Evolutionary conservation across 92 coral and sea anemone genomes (phyloP), one percentile per base, ranked within the genome.

Genomic region (Isaurus tuberculatus): DNA sequence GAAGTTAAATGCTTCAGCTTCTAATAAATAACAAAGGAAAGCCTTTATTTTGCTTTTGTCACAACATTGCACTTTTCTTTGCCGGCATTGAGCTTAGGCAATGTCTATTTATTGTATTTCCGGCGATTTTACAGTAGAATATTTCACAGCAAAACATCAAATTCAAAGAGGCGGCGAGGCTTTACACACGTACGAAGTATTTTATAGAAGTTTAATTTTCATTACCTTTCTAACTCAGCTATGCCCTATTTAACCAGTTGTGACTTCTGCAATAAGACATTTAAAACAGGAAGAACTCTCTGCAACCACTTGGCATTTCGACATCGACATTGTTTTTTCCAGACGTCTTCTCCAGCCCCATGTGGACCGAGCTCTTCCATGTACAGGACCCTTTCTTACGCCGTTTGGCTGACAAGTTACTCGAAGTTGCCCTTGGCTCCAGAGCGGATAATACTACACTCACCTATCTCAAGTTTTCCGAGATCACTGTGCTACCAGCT

Each of bases 231-330:
- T 64, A 0, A 29, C 7, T 33, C 26, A 77, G 77, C 88, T 48
- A 63, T 85, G 83, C 83, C 69, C 34, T 85, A 36, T 44, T 49
- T 57, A 85, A 53, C 84, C 5, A 79, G 79, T 48, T 78, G 72
- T 70, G 49, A 75, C 66, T 44, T 68, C 67, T 86, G 89, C 67
- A 57, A 78, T 58, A 86, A 70, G 58, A 57, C 49, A 55, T 79
- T 86, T 60, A 79, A 79, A 79, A 79, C 89, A 19, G 89, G 85
- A 37, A 60, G 85, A 78, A 32, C 80, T 86, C 83, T 86, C 37
- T 74, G 69, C 37, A 86, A 79, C 34, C 89, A 86, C 57, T 42
- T 69, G 73, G 49, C 42, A 36, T 36, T 8, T 8, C 3, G 4
- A 36, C 3, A 3, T 36, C 42, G 8, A 36, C 42, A 3, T 53